Evolutionary conservation across 2,888 invertebrate genomes (phyloP), one percentile per base, ranked within the genome.

Genomic region (Coelinius sp.): DNA sequence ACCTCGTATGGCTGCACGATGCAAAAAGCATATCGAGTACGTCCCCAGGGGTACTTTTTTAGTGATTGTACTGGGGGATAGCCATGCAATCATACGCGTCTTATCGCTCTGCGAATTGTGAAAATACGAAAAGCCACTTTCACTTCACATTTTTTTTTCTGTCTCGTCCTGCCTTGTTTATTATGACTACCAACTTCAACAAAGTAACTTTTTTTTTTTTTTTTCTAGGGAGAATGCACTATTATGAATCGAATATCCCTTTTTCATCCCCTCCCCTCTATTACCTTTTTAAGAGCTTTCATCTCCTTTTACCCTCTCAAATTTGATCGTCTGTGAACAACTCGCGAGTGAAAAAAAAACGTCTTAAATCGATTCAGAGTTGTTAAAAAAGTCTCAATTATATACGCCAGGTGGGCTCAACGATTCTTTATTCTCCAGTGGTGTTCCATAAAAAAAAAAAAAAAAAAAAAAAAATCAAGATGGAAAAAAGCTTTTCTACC

Each of bases 71-170:
- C 17, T 31, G 31, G 17, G 2, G 20, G 59, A 59, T 59, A 59
- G 59, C 17, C 59, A 59, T 31, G 59, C 59, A 59, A 59, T 31
- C 27, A 59, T 31, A 59, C n/a, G 35, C 59, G 31, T 31, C 31
- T 59, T 59, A 59, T 59, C 59, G 35, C 59, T 59, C 31, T 7
- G 20, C 17, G 59, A 59, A 59, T 59, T 17, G 31, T 59, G 1
- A 59, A 59, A 59, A 59, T 31, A 59, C 35, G 14, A 17, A 14
- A 59, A n/a, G n/a, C n/a, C n/a, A n/a, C n/a, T n/a, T 7, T 8
- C 14, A 27, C 20, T 49, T 14, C 17, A 4, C 10, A 4, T 6
- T 49, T 20, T 20, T 20, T 49, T 14, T 59, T 59, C 0, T 35
- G 31, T n/a, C 27, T 59, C 31, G 14, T 20, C 17, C 17, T 22